Conservation (phyloP, 2,113 vertebrate species). For the Erinaceus europaeus region DNA sequence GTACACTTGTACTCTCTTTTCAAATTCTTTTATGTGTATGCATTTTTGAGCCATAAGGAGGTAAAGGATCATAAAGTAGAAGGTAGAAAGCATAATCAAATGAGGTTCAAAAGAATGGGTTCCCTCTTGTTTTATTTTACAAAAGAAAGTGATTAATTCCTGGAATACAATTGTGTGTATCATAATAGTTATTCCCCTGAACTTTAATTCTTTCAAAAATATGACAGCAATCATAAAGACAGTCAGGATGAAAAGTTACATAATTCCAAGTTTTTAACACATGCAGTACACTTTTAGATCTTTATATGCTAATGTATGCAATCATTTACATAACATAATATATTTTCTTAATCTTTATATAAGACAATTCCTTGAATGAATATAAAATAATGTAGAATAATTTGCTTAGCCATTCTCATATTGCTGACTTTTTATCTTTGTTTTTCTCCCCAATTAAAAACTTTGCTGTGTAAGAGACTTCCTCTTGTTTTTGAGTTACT, state of each 20-base stretch:
- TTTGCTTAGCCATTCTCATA: constrained; percentile 2
- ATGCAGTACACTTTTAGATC: not conserved
- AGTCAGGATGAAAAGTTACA: not conserved
- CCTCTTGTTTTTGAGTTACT: constrained; percentile 27
- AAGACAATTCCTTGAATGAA: constrained; percentile 38
- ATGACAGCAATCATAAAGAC: not conserved
- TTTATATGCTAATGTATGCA: not conserved
- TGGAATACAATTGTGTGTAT: not conserved
- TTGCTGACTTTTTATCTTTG: constrained; percentile 31
- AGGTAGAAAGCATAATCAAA: not conserved
- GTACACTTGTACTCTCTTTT: not conserved
- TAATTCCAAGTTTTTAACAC: not conserved
- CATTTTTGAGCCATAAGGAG: not conserved
- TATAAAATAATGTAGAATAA: not conserved
- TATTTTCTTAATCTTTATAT: constrained; percentile 38
- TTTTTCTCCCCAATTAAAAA: constrained; percentile 37
- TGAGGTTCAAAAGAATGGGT: not conserved
- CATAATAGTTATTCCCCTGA: not conserved
- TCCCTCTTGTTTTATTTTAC: not conserved
- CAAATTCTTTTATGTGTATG: not conserved
- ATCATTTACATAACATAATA: not conserved
- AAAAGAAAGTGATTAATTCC: not conserved
- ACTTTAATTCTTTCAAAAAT: constrained; percentile 16
- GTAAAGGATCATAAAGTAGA: not conserved
- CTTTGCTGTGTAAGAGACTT: not conserved